A percentile compares a stretch with the other conserved stretches of the same genome.
Evolutionary conservation across 2,113 vertebrate species (phyloP).

Genomic region (Lampris incognitus): DNA sequence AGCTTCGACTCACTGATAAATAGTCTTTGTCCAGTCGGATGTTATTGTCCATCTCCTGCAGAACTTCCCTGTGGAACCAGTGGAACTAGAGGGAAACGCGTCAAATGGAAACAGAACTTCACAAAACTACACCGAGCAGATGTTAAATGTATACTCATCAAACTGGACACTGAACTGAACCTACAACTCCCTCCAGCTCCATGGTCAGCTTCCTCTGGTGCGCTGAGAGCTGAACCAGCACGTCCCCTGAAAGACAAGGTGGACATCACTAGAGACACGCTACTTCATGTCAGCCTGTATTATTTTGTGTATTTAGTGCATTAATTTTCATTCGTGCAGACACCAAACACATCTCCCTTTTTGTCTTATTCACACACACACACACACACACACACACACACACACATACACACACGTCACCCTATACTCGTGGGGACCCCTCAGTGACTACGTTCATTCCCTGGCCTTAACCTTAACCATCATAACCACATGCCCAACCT

Average conservation of each 20-base stretch:
- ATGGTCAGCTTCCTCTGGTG: slow-evolving; percentile 86
- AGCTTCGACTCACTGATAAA: slow-evolving; percentile 85
- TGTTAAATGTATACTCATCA: background rate
- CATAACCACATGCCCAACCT: no score
- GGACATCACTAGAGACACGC: background rate
- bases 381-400: no score
- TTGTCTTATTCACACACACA: no score
- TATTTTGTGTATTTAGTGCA: no score
- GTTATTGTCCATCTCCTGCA: slow-evolving; percentile 92
- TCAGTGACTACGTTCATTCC: no score
- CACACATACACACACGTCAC: no score
- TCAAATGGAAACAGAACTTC: background rate
- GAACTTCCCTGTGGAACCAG: slow-evolving; percentile 87
- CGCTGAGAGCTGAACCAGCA: slow-evolving; percentile 91
- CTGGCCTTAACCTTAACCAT: no score
- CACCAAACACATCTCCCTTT: no score
- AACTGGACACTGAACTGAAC: slow-evolving; percentile 49
- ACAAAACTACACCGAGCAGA: background rate
- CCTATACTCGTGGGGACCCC: no score
- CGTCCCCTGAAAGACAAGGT: slow-evolving; percentile 83
- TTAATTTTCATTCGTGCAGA: no score
- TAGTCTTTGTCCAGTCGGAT: slow-evolving; percentile 89
- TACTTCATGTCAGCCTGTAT: background rate
- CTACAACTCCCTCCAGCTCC: slow-evolving; percentile 90
- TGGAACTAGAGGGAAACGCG: slow-evolving; percentile 82